phyloP scores from a whole-genome alignment of 2,888 invertebrate species.

The Lycophotia porphyrea region DNA sequence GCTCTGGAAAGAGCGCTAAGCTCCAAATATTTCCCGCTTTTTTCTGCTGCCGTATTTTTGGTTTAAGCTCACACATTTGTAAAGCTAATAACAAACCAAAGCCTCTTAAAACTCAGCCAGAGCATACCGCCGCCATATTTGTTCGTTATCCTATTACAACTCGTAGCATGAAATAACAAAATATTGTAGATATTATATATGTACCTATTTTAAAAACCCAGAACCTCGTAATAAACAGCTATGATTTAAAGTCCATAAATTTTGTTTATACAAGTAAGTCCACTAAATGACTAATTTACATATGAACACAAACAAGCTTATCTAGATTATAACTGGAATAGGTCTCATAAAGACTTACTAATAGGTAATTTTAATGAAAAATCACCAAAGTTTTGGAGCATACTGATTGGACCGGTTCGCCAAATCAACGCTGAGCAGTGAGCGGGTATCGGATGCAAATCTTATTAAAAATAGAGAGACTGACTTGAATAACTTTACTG shows the following conservation, averaged over 20 bases:
- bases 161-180: slow-evolving; percentile 37
- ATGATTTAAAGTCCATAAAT: slow-evolving; percentile 58
- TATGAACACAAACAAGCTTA: slow-evolving; percentile 55
- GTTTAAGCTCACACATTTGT: slow-evolving; percentile 75
- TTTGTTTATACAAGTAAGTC: slow-evolving; percentile 38
- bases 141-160: slow-evolving; percentile 55
- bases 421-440: slow-evolving; percentile 24
- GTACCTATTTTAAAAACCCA: slow-evolving; percentile 12
- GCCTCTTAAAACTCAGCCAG: slow-evolving; percentile 57
- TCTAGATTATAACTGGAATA: slow-evolving; percentile 40
- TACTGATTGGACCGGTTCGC: slow-evolving; percentile 51
- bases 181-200: slow-evolving; percentile 1
- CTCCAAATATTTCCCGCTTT: slow-evolving; percentile 69
- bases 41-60: slow-evolving; percentile 67
- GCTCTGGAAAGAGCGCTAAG: slow-evolving; percentile 69
- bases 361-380: slow-evolving; percentile 33
- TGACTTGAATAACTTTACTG: slow-evolving; percentile 48
- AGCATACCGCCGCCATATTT: slow-evolving; percentile 38
- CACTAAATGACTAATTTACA: slow-evolving; percentile 45
- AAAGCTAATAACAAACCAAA: slow-evolving; percentile 68
- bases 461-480: slow-evolving; percentile 47
- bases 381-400: slow-evolving; percentile 26
- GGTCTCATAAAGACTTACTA: slow-evolving; percentile 26
- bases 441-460: slow-evolving; percentile 45
- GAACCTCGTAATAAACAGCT: slow-evolving; percentile 24